A percentile compares a stretch with the other conserved stretches of the same genome.
These are phyloP conservation scores for Amyelois transitella DNA, from an alignment of 1,140 invertebrate species.

Conservation along the genomic window DNA sequence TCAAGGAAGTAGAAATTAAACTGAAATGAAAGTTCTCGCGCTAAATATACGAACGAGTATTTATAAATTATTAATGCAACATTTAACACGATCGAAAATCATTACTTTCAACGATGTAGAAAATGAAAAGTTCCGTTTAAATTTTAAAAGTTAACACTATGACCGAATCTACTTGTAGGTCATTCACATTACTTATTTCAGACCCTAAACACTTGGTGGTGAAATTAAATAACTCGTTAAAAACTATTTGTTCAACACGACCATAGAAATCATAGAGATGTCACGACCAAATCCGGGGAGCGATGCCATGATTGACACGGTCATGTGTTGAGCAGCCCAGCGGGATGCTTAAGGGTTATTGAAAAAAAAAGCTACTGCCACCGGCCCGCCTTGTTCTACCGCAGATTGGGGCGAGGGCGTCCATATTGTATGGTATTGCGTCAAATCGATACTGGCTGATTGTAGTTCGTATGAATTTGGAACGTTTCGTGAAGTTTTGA, in stretches of 20 bases:
- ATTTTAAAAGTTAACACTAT: too few relatives aligned
- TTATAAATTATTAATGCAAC: background rate
- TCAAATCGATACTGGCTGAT: background rate
- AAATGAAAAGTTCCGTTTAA: background rate
- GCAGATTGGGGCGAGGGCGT: constrained; percentile 42
- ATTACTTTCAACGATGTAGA: background rate
- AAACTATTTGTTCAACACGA: background rate
- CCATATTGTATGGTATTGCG: background rate
- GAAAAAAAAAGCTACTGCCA: constrained; percentile 39
- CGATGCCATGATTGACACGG: constrained; percentile 47
- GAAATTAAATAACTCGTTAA: background rate
- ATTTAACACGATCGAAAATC: background rate
- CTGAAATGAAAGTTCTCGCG: background rate
- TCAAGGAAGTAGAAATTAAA: background rate
- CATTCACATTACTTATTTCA: background rate
- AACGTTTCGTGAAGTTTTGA: too few relatives aligned
- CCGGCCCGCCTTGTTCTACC: constrained; percentile 53
- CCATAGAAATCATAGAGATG: constrained; percentile 7
- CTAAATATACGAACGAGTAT: too few relatives aligned
- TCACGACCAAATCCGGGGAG: background rate
- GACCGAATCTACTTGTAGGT: too few relatives aligned
- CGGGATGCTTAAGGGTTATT: constrained; percentile 62
- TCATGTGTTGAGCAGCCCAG: constrained; percentile 54
- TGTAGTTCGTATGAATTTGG: background rate
- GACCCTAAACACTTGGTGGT: too few relatives aligned